phyloP scores from a whole-genome alignment of 1,140 invertebrate genomes.

The Drosophila varians region DNA sequence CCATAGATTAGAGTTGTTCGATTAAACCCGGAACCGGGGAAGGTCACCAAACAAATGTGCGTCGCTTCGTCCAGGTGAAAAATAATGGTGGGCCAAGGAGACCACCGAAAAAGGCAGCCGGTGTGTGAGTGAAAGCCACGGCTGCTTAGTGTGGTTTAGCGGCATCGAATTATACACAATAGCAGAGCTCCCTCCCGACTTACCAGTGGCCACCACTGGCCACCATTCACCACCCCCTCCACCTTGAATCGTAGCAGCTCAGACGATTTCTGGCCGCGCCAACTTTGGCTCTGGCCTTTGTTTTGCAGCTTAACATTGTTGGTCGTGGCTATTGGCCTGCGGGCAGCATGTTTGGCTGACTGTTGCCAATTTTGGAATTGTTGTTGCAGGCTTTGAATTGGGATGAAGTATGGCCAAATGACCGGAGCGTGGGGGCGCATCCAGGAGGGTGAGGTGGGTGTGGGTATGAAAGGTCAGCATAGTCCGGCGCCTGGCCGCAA shows the following conservation, averaged over 20 bases:
- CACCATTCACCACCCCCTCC: background rate
- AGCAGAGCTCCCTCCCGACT: background rate
- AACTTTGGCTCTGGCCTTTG: conserved; percentile 67
- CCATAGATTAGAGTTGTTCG: conserved; percentile 42
- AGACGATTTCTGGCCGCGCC: conserved; percentile 25
- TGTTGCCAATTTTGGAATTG: conserved; percentile 55
- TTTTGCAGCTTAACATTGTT: conserved; percentile 70
- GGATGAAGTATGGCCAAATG: conserved; percentile 37
- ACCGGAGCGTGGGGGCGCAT: conserved; percentile 1
- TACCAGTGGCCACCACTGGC: background rate
- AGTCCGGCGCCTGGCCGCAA: conserved; percentile 58
- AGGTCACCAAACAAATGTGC: conserved; percentile 46
- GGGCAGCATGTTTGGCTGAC: conserved; percentile 54
- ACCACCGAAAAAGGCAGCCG: conserved; percentile 33
- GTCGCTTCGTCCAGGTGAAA: conserved; percentile 48
- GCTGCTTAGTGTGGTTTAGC: conserved; percentile 68
- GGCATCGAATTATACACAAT: conserved; percentile 73
- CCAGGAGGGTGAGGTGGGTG: background rate
- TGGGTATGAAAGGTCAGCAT: background rate
- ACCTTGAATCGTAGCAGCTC: background rate
- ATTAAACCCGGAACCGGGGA: conserved; percentile 16
- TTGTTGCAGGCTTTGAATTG: conserved; percentile 41
- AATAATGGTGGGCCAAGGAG: conserved; percentile 26
- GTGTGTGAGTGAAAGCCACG: conserved; percentile 22
- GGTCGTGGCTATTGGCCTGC: conserved; percentile 57